These are phyloP conservation scores for Nothobranchius furzeri DNA, from an alignment of 2,113 vertebrate species.

Conservation along the genomic window DNA sequence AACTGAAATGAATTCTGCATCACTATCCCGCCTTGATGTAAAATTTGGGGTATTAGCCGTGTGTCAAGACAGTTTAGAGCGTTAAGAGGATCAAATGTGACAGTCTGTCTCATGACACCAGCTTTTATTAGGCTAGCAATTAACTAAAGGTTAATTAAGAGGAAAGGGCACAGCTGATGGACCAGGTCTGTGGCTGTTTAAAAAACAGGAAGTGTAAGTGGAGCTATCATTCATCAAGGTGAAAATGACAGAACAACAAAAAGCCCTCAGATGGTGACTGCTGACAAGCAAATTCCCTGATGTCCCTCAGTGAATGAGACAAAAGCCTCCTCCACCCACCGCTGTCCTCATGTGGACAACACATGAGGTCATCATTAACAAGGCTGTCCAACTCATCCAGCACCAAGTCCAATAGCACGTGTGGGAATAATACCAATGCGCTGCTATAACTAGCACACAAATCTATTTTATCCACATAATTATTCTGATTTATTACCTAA, in stretches of 20 bases:
- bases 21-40: too few relatives aligned
- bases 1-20: too few relatives aligned
- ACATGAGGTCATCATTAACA: conserved; percentile 60
- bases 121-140: conserved; percentile 73
- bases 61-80: conserved; percentile 31
- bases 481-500: neutral
- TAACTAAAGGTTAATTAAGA: conserved; percentile 77
- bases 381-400: conserved; percentile 17
- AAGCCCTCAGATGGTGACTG: conserved; percentile 32
- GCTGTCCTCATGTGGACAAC: conserved; percentile 49
- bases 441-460: too few relatives aligned
- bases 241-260: conserved; percentile 18
- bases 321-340: conserved; percentile 15
- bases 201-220: conserved; percentile 47
- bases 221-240: conserved; percentile 43
- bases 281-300: conserved; percentile 45
- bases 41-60: neutral
- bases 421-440: neutral
- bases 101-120: conserved; percentile 51
- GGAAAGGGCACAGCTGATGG: conserved; percentile 67
- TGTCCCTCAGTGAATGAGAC: conserved; percentile 24
- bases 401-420: neutral
- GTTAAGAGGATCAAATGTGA: conserved; percentile 34
- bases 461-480: too few relatives aligned
- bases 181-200: conserved; percentile 37